Base-by-base conservation (phyloP, 2,797 vertebrate species). In the Acanthiza pusilla region DNA sequence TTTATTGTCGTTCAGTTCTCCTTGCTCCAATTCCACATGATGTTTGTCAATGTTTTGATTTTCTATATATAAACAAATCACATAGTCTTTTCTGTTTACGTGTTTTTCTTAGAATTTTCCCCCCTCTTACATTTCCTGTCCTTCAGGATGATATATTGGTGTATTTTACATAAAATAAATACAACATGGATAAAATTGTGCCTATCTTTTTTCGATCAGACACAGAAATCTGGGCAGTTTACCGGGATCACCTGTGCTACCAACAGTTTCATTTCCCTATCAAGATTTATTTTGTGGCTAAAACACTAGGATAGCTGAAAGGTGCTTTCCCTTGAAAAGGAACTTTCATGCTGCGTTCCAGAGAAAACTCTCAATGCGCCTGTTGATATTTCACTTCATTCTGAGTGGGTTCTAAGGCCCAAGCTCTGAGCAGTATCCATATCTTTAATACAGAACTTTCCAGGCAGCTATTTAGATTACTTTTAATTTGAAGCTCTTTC, bases 161-260 rank as follows among this genome's bases (percentile, higher is more conserved):
- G 43, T 58, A 48, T 73, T 88, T 58, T 51, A 53, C 7, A 7
- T 10, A 66, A 77, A 76, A 66, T 43, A 75, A 87, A 68, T 60
- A 51, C 6, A 55, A 58, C 47, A 42, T 34, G 13, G 26, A 17
- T 66, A 47, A 62, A 80, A 72, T 48, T 13, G 11, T 76, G 7
- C 11, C 3, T 27, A 21, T 50, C 5, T 50, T 54, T 73, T 89
- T 61, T 0, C n/a, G 0, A 25, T 18, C 22, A n/a, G 19, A 54
- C 48, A 47, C 83, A 16, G 27, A 80, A 85, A 47, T 62, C 10
- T 25, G 6, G 3, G 11, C 42, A 42, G 5, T 50, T 92, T 63
- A 34, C 30, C 74, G 36, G 53, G 36, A 71, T 38, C 9, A 20
- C 19, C 40, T 81, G 21, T 19, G 32, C 20, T 62, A 78, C 23